A percentile compares a stretch with the other conserved stretches of the same genome.
Evolutionary conservation across 2,797 vertebrate genomes (phyloP).

Genomic region (Phataginus tricuspis): DNA sequence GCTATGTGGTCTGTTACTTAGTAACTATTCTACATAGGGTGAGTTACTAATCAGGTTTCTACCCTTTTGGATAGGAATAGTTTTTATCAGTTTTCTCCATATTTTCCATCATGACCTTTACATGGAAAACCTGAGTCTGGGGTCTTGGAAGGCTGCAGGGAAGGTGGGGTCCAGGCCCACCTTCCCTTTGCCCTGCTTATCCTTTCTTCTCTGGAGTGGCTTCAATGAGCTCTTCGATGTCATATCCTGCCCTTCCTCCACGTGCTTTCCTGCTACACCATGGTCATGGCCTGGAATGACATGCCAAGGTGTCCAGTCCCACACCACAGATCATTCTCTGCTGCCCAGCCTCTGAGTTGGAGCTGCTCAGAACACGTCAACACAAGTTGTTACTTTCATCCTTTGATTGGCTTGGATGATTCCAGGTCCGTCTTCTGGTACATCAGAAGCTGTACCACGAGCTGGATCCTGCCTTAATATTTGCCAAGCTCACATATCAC

Average conservation of each 20-base stretch:
- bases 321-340: fast-evolving
- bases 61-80: not conserved
- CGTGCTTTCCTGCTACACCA: not conserved
- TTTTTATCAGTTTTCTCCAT: not conserved
- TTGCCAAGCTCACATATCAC: not conserved
- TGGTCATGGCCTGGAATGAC: not conserved
- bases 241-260: not conserved
- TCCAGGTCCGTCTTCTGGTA: not conserved
- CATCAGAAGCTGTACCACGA: not conserved
- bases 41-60: not conserved
- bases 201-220: not conserved
- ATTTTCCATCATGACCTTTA: not conserved
- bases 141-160: not conserved
- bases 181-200: fast-evolving
- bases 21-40: not conserved
- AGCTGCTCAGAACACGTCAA: not conserved
- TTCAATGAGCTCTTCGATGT: not conserved
- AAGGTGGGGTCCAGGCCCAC: not conserved
- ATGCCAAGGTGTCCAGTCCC: not conserved
- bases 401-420: not conserved
- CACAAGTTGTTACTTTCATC: not conserved
- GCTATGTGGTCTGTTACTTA: not conserved
- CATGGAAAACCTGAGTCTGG: not conserved
- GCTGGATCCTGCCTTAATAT: not conserved
- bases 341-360: not conserved